Base-by-base conservation (phyloP, 2,888 invertebrate genomes). In the Copidosoma aretas region DNA sequence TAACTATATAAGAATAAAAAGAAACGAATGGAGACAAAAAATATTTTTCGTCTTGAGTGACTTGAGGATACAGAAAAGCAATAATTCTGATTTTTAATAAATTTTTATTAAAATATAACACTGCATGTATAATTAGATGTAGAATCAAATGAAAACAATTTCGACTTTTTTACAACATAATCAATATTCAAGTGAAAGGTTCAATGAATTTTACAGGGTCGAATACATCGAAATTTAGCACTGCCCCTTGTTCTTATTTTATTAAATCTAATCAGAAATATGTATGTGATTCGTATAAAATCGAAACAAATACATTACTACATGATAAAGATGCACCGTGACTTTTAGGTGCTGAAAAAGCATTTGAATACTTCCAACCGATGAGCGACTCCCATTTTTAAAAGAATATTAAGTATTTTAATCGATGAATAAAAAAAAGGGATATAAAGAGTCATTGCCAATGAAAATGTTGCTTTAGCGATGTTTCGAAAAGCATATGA, bases 321-420 rank as follows among this genome's bases (percentile, higher is more conserved):
- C 2, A 15, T 10, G 41, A 15, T 8, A 14, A 17, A 2, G 12
- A 46, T 15, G 14, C 22, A 15, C 24, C 32, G 39, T 10, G 24
- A 64, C 24, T 49, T 56, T 60, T n/a, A 39, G 66, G 60, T 66
- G 60, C 60, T 60, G 32, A 32, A 54, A 39, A 51, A 54, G 66
- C 66, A 54, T 39, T 56, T 39, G 54, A 60, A 39, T 66, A 60
- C 60, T 66, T 66, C 49, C 66, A 56, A 49, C 49, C 49, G 22
- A 60, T 8, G 24, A 60, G 22, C 32, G 54, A 60, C 60, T 66
- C 60, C 65, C 60, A 60, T 25, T 58, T 51, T 19, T 52, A 56
- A 49, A 32, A 57, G 10, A 17, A 56, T 25, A 24, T 21, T 43
- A 59, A 59, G 41, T 24, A 25, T 12, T 21, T 10, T 14, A 25